Evolutionary conservation across 30 jellyfish, hydroid and myxozoan genomes (phyloP).

Genomic region (Mastigias papua): DNA sequence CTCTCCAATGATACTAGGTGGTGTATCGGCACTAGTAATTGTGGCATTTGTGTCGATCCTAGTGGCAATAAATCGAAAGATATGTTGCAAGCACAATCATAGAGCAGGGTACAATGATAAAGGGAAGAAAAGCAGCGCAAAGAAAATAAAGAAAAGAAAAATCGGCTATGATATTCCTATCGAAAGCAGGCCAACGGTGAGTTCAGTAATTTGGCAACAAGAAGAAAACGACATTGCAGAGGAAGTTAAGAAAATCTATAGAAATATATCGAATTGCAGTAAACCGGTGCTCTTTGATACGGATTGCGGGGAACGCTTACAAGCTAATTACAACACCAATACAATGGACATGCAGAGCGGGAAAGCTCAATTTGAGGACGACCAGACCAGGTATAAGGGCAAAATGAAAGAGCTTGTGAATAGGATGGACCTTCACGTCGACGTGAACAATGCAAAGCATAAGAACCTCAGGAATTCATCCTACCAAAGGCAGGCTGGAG

Average conservation of each 20-base stretch:
- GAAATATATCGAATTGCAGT: constrained; percentile 63
- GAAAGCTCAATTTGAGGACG: neutral
- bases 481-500: neutral
- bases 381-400: neutral
- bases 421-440: neutral
- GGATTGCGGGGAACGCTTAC: constrained; percentile 29
- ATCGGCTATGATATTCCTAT: constrained; percentile 75
- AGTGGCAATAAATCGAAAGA: constrained; percentile 46
- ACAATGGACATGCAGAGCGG: neutral
- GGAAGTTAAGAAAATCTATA: constrained; percentile 81
- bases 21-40: constrained; percentile 54
- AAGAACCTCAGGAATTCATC: neutral
- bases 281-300: constrained; percentile 57
- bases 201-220: constrained; percentile 89
- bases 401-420: neutral
- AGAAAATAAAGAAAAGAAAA: constrained; percentile 16
- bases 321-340: neutral
- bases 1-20: constrained; percentile 64
- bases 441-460: neutral
- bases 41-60: constrained; percentile 56
- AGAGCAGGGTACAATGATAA: neutral
- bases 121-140: neutral
- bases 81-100: constrained; percentile 38
- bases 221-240: constrained; percentile 93
- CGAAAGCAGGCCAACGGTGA: constrained; percentile 74